Evolutionary conservation across 2,113 vertebrate genomes (phyloP).

Genomic region (Pan paniscus): DNA sequence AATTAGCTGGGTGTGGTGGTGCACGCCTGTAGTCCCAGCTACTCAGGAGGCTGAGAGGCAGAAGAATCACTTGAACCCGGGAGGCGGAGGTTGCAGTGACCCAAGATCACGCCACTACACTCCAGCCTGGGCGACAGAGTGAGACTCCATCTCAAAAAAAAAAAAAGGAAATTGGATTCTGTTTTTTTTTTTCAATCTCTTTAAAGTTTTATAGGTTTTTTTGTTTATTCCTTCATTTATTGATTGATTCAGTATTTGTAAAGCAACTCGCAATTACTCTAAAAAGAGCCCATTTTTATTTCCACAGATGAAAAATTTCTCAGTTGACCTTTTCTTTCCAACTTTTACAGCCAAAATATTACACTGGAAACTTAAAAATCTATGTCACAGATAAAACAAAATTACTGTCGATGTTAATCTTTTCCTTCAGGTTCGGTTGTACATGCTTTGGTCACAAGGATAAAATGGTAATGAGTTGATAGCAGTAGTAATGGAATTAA

Average conservation of each 20-base stretch:
- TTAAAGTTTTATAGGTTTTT: neutral
- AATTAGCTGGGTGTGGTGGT: too few species aligned
- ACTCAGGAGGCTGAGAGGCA: too few species aligned
- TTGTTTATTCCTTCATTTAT: neutral
- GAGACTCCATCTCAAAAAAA: too few species aligned
- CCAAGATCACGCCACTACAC: too few species aligned
- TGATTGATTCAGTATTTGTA: neutral
- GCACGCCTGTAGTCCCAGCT: too few species aligned
- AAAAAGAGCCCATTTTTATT: constrained; percentile 47
- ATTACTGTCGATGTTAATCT: neutral
- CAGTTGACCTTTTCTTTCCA: neutral
- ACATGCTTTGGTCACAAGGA: neutral
- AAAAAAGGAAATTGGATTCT: neutral
- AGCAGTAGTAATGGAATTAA: constrained; percentile 33
- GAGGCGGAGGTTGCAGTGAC: too few species aligned
- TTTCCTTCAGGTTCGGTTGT: neutral
- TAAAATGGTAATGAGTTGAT: constrained; percentile 5
- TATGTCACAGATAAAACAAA: neutral
- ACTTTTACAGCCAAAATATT: neutral
- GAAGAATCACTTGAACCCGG: too few species aligned
- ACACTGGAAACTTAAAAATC: neutral
- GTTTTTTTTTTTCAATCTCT: neutral
- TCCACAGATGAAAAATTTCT: neutral
- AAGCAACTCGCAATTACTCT: constrained; percentile 10
- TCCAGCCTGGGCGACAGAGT: too few species aligned